phyloP scores from a whole-genome alignment of 2,888 invertebrate genomes.

The Nymphalis urticae region DNA sequence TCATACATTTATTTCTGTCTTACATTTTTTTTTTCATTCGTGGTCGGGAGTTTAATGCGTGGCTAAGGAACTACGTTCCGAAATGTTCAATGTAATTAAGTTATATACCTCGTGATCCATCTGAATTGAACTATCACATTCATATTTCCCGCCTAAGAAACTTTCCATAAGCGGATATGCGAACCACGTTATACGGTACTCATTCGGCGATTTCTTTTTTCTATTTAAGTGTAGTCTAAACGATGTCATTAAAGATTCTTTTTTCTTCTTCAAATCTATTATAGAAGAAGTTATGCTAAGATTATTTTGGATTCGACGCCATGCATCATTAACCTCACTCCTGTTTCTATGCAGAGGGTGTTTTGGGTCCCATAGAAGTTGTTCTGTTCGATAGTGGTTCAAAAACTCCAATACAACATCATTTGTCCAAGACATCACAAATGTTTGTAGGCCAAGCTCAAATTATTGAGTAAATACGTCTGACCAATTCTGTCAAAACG shows the following conservation, averaged over 20 bases:
- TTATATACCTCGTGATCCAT: conserved; percentile 60
- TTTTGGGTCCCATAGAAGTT: conserved; percentile 69
- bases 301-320: conserved; percentile 65
- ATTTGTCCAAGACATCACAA: conserved; percentile 65
- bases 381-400: conserved; percentile 64
- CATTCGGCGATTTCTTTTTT: conserved; percentile 53
- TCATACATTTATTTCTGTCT: no score
- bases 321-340: conserved; percentile 62
- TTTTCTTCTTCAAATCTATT: conserved; percentile 69
- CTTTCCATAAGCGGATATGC: conserved; percentile 70
- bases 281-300: conserved; percentile 59
- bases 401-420: conserved; percentile 67
- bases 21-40: no score
- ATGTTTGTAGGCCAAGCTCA: conserved; percentile 38
- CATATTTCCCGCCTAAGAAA: conserved; percentile 71
- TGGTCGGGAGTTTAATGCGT: no score
- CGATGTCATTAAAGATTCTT: conserved; percentile 73
- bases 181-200: conserved; percentile 67
- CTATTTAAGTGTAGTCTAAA: conserved; percentile 64
- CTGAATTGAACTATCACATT: conserved; percentile 62
- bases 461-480: conserved; percentile 29
- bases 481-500: conserved; percentile 28
- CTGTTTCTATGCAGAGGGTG: conserved; percentile 64
- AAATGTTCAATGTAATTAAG: neutral
- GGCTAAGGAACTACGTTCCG: no score